Percentiles rank a stretch among this genome's conserved stretches.
Evolutionary conservation across 1,140 invertebrate genomes (phyloP).

Genomic region (Epicauta chinensis): DNA sequence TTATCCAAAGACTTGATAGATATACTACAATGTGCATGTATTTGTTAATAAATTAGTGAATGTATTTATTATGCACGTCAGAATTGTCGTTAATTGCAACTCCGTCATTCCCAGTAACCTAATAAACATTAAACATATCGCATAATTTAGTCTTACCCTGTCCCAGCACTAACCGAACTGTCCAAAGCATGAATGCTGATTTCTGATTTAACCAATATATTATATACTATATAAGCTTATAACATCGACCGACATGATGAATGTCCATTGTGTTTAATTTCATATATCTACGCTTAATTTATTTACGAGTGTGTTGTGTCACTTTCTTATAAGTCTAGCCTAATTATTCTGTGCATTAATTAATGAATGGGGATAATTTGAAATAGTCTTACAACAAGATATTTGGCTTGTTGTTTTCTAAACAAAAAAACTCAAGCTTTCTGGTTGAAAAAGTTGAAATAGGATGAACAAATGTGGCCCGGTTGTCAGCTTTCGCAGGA

Average conservation of each 20-base stretch:
- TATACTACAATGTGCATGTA: slow-evolving; percentile 9
- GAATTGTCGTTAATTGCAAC: slow-evolving; percentile 31
- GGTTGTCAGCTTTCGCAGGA: slow-evolving; percentile 7
- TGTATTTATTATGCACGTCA: slow-evolving; percentile 34
- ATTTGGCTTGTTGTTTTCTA: too few relatives aligned
- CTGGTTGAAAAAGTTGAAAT: slow-evolving; percentile 7
- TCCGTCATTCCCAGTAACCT: slow-evolving; percentile 34
- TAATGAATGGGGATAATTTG: too few relatives aligned
- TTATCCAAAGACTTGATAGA: neutral
- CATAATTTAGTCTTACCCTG: slow-evolving; percentile 36
- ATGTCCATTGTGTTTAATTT: slow-evolving; percentile 20
- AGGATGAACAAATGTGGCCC: slow-evolving; percentile 8
- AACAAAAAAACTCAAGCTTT: slow-evolving; percentile 6
- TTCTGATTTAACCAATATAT: slow-evolving; percentile 26
- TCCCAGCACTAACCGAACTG: slow-evolving; percentile 28
- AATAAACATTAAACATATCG: slow-evolving; percentile 36
- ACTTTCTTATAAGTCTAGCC: slow-evolving; percentile 14
- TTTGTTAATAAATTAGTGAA: slow-evolving; percentile 30
- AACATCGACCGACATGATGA: slow-evolving; percentile 26
- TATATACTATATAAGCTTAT: too few relatives aligned
- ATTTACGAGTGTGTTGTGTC: slow-evolving; percentile 22
- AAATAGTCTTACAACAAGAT: too few relatives aligned
- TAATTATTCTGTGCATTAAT: slow-evolving; percentile 14
- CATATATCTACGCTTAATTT: slow-evolving; percentile 25
- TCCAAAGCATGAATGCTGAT: slow-evolving; percentile 26